Base-by-base conservation (phyloP, 1,140 invertebrate species). In the Drosophila miranda region DNA sequence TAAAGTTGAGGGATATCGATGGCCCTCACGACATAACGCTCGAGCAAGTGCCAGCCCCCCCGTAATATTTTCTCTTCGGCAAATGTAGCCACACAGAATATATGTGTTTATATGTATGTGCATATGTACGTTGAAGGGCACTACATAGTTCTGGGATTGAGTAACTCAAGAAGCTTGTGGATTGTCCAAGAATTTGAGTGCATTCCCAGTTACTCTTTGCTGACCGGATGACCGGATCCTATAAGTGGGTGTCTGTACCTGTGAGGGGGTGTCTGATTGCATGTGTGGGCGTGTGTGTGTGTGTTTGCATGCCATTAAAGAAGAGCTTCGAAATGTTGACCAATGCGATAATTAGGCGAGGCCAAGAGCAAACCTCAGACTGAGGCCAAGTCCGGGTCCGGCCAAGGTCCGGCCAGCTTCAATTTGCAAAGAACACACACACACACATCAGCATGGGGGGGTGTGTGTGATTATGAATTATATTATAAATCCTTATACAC, bases 301-400 rank as follows among this genome's bases (percentile, higher is more conserved):
- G 41, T 70, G 56, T 66, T 74, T 86, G 81, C 73, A 56, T 81
- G 69, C 57, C 69, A 87, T 87, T 86, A 86, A 87, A 67, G 64
- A 56, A 46, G 51, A 30, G 45, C 57, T n/a, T 51, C 16, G 49
- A 75, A 77, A 42, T 81, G 77, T 84, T 84, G 76, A 57, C 73
- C 77, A 60, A 75, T 70, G 73, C 82, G 77, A 81, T 86, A 86
- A 86, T 86, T 86, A 86, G 81, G 63, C 76, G 67, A 69, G 48
- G 50, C 53, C 67, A 57, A 77, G 51, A 38, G 53, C 57, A 43
- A 28, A 38, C 49, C 46, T 41, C 53, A 38, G 66, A 76, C 58
- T 66, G 66, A 68, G 64, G 73, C 73, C 57, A 73, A 69, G 54
- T 45, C 46, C 63, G 61, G 34, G 34, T 38, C 3, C 11, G 2